Evolutionary conservation across 1,140 invertebrate genomes (phyloP).

Genomic region (Ctenoplectra terminalis): DNA sequence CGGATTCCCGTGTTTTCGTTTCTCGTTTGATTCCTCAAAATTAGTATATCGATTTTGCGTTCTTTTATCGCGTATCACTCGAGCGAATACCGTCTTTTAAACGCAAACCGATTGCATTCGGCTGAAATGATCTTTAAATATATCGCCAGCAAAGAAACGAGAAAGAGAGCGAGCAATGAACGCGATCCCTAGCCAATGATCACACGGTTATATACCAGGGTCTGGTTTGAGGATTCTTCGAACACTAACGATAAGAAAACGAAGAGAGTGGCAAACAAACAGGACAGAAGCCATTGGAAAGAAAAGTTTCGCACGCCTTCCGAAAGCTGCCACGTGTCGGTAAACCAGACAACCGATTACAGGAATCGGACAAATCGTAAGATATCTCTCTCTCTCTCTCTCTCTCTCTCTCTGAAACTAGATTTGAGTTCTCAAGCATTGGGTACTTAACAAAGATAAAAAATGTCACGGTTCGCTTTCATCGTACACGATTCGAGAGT

Average conservation of each 20-base stretch:
- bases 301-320: not conserved
- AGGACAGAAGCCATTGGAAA: not conserved
- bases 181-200: not conserved
- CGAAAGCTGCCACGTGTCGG: constrained; percentile 16
- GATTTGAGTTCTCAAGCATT: not conserved
- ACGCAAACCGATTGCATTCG: not conserved
- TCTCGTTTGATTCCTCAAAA: not conserved
- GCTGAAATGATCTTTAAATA: no score
- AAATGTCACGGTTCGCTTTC: not conserved
- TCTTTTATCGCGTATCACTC: not conserved
- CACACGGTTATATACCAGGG: not conserved
- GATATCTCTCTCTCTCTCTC: not conserved
- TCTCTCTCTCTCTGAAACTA: no score
- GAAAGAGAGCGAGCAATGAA: not conserved
- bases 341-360: constrained; percentile 15
- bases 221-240: not conserved
- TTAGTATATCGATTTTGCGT: not conserved
- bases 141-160: no score
- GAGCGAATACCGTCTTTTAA: not conserved
- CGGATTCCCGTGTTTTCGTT: not conserved
- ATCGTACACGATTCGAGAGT: constrained; percentile 6
- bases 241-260: not conserved
- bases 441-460: no score
- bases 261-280: constrained; percentile 11
- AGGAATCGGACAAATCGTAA: not conserved